A percentile compares a stretch with the other conserved stretches of the same genome.
Evolutionary conservation across 2,888 invertebrate species (phyloP).

Genomic region (Antheraea yamamai): DNA sequence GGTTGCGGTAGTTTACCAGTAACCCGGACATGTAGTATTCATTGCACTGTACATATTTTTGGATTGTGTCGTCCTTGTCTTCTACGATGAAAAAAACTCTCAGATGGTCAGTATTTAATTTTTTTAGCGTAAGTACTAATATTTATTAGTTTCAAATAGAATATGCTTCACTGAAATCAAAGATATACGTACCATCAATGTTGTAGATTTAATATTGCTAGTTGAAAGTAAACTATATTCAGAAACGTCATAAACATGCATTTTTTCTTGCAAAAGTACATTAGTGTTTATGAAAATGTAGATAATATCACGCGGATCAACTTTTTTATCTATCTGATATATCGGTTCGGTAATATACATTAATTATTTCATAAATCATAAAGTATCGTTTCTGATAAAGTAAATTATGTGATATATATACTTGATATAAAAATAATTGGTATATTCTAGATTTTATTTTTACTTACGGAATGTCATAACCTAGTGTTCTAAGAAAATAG

Average conservation of each 20-base stretch:
- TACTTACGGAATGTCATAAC: constrained; percentile 41
- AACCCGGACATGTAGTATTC: too few relatives aligned
- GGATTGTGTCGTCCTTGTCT: too few relatives aligned
- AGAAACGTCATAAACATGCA: neutral
- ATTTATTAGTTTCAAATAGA: neutral
- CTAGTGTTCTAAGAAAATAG: constrained; percentile 36
- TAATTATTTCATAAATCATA: constrained; percentile 10
- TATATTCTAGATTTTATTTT: neutral
- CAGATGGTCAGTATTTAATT: neutral
- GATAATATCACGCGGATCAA: neutral
- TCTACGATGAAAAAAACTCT: neutral
- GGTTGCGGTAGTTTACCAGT: too few relatives aligned
- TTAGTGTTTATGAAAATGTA: neutral
- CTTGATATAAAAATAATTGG: neutral
- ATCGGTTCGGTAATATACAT: neutral
- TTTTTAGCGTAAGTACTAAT: neutral
- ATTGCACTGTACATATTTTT: too few relatives aligned
- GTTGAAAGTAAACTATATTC: neutral
- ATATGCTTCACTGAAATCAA: neutral
- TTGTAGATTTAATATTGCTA: neutral
- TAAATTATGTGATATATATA: neutral
- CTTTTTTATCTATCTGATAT: neutral
- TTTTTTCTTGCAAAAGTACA: neutral
- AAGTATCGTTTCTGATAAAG: constrained; percentile 1
- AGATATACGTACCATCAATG: neutral